Conservation (phyloP, 2,113 vertebrate species). For the Seriola quinqueradiata region DNA sequence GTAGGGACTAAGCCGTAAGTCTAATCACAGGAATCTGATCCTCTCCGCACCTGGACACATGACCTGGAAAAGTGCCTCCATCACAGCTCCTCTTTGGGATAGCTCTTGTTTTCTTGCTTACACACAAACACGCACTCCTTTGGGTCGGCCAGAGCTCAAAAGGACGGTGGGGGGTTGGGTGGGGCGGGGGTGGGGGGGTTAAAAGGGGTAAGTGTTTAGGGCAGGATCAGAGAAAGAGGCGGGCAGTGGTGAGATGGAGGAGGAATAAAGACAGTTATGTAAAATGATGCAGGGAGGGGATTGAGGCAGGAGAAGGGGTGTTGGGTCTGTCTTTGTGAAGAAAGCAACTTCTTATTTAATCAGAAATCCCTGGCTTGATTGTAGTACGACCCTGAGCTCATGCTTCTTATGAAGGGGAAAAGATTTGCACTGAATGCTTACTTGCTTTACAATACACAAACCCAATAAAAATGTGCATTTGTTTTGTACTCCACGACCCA, state of each 20-base stretch:
- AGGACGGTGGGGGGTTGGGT: not conserved
- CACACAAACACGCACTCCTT: constrained; percentile 36
- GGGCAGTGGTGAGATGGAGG: constrained; percentile 26
- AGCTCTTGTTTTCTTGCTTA: constrained; percentile 57
- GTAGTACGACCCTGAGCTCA: constrained; percentile 35
- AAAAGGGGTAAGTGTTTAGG: constrained; percentile 43
- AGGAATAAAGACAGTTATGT: constrained; percentile 45
- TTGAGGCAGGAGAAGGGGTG: constrained; percentile 6
- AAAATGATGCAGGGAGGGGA: constrained; percentile 36
- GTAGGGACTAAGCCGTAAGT: constrained; percentile 61
- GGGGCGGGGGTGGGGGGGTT: too few relatives aligned
- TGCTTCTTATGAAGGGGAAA: constrained; percentile 44
- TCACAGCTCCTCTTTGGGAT: constrained; percentile 48
- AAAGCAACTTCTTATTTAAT: constrained; percentile 46
- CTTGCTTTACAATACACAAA: constrained; percentile 57
- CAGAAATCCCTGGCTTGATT: constrained; percentile 41
- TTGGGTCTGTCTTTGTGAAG: constrained; percentile 28
- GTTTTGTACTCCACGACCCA: constrained; percentile 61
- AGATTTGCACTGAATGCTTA: constrained; percentile 71
- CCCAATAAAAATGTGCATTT: constrained; percentile 70
- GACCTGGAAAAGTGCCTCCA: constrained; percentile 50
- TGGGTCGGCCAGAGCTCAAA: constrained; percentile 36
- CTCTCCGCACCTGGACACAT: constrained; percentile 72
- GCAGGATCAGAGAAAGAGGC: constrained; percentile 28
- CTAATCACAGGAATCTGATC: constrained; percentile 77